phyloP scores from a whole-genome alignment of 2,888 invertebrate genomes.

The Marronus borbonicus region DNA sequence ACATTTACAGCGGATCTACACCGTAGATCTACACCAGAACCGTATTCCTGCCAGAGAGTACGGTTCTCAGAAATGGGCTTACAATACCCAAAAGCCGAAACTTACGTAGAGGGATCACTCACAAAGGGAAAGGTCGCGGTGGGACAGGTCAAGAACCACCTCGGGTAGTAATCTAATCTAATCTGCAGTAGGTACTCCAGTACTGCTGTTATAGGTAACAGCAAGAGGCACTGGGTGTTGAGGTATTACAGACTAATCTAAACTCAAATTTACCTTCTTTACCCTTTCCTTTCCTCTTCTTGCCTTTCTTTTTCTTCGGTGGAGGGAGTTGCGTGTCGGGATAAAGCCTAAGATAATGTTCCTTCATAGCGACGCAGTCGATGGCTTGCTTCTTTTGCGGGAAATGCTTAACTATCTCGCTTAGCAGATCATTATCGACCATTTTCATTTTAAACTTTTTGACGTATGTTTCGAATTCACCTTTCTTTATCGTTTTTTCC shows the following conservation, averaged over 20 bases:
- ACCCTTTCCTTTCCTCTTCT: slow-evolving; percentile 45
- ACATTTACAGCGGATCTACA: no score
- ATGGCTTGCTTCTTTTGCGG: slow-evolving; percentile 65
- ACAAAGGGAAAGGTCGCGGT: no score
- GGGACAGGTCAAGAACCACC: no score
- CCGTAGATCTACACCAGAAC: no score
- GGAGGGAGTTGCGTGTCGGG: slow-evolving; percentile 68
- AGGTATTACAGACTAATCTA: neutral
- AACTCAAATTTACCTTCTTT: slow-evolving; percentile 10
- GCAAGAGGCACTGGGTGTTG: neutral
- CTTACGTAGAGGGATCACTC: no score
- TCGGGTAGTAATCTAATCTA: no score
- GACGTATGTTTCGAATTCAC: slow-evolving; percentile 63
- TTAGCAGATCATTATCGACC: slow-evolving; percentile 61
- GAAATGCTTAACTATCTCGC: slow-evolving; percentile 66
- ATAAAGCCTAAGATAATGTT: slow-evolving; percentile 68
- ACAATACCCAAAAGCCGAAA: no score
- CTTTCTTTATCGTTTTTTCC: slow-evolving; percentile 62
- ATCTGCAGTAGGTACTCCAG: no score
- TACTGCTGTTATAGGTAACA: no score
- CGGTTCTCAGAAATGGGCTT: no score
- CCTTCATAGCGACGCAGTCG: slow-evolving; percentile 66
- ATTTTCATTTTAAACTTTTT: slow-evolving; percentile 66
- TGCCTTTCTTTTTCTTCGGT: slow-evolving; percentile 59
- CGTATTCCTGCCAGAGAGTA: no score